Percentiles rank a stretch among this genome's conserved stretches.
Conservation (phyloP, 2,888 invertebrate genomes). For the Galerucella calmariensis region DNA sequence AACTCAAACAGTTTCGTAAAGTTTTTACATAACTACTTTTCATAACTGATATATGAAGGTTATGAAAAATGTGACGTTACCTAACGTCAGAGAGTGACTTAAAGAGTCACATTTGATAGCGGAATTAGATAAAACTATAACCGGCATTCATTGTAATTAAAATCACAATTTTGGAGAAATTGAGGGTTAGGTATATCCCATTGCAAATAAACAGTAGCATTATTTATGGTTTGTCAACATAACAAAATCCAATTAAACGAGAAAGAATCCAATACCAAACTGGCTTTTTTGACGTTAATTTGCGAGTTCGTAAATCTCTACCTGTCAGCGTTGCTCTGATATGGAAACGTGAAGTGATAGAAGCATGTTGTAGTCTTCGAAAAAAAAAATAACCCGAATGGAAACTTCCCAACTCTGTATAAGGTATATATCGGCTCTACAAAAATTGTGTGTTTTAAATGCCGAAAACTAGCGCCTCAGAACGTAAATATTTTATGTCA, state of each 20-base stretch:
- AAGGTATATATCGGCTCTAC: slow-evolving; percentile 1
- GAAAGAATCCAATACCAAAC: not conserved
- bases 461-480: slow-evolving; percentile 21
- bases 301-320: not conserved
- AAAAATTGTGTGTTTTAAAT: slow-evolving; percentile 30
- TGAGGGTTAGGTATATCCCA: no score
- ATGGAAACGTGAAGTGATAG: not conserved
- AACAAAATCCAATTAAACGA: not conserved
- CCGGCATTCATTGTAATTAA: no score
- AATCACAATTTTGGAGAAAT: no score
- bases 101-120: no score
- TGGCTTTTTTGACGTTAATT: not conserved
- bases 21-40: no score
- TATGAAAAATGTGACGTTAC: no score
- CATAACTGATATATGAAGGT: no score
- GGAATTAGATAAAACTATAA: no score
- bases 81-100: no score
- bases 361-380: not conserved
- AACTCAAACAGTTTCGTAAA: no score
- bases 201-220: not conserved
- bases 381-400: not conserved
- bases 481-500: slow-evolving; percentile 28
- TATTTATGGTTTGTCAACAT: not conserved
- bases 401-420: not conserved
- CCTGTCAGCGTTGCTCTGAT: not conserved